These are phyloP conservation scores for Eupithecia centaureata DNA, from an alignment of 2,888 invertebrate genomes.

Conservation along the genomic window DNA sequence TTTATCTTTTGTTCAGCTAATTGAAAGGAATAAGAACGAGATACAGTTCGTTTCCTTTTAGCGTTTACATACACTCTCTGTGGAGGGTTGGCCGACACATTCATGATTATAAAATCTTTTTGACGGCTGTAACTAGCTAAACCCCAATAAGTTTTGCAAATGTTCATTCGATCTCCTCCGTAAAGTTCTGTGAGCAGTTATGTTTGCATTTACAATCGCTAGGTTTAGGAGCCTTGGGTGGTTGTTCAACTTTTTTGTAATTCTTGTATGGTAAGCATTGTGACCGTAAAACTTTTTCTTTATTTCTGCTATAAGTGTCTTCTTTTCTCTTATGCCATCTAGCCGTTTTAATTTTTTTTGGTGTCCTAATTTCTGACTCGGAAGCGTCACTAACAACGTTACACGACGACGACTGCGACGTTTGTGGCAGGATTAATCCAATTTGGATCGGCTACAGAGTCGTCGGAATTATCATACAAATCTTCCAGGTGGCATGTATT, in stretches of 20 bases:
- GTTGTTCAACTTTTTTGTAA: conserved; percentile 2
- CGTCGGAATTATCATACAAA: background rate
- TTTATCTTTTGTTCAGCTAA: background rate
- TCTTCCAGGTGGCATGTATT: background rate
- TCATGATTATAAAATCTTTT: conserved; percentile 8
- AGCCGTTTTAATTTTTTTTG: background rate
- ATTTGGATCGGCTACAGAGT: background rate
- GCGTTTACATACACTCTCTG: background rate
- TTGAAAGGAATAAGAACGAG: conserved; percentile 7
- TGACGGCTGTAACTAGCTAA: conserved; percentile 5
- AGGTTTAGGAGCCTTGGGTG: conserved; percentile 10
- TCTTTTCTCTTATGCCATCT: conserved; percentile 1
- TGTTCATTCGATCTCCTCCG: background rate
- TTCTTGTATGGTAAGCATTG: conserved; percentile 11
- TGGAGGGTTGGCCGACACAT: background rate
- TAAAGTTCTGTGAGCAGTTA: conserved; percentile 4
- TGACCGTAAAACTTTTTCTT: background rate
- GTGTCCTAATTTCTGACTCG: background rate
- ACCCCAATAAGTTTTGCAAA: conserved; percentile 11
- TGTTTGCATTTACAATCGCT: conserved; percentile 6
- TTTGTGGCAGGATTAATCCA: background rate
- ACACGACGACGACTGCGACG: too few relatives aligned
- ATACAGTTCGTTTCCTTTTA: conserved; percentile 7
- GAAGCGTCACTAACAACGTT: background rate
- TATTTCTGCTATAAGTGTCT: conserved; percentile 5